These are phyloP conservation scores for Psilopsiagon aymara DNA, from an alignment of 2,113 vertebrate genomes.

Conservation along the genomic window DNA sequence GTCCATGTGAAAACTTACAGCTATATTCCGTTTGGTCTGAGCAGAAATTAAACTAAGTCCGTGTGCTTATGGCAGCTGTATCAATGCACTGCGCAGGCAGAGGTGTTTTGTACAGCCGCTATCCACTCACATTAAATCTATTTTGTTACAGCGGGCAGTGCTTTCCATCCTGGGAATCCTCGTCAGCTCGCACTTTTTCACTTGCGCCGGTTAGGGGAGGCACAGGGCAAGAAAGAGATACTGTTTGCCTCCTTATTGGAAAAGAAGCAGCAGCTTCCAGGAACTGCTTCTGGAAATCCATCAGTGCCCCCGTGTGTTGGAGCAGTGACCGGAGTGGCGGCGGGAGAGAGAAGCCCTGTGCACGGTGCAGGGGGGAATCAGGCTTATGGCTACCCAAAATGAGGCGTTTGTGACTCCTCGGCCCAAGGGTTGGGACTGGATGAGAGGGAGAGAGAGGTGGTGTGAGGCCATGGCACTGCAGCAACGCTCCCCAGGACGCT, in stretches of 20 bases:
- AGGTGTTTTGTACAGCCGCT: background rate
- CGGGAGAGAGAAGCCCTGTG: background rate
- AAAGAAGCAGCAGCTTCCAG: rapidly evolving
- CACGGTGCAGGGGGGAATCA: rapidly evolving
- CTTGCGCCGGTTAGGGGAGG: background rate
- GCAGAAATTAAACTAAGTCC: rapidly evolving
- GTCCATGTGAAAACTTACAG: rapidly evolving
- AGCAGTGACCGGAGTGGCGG: background rate
- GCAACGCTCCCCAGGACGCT: rapidly evolving
- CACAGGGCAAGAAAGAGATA: background rate
- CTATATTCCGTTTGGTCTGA: background rate
- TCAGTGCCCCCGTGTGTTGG: slow-evolving; percentile 56
- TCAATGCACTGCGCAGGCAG: background rate
- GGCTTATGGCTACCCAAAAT: background rate
- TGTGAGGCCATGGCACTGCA: background rate
- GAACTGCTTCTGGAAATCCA: background rate
- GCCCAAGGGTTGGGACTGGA: background rate
- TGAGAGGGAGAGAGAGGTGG: rapidly evolving
- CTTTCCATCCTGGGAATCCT: rapidly evolving
- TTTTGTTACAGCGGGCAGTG: background rate
- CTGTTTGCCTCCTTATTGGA: background rate
- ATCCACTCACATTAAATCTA: background rate
- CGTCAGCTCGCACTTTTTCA: background rate
- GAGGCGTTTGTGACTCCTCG: rapidly evolving
- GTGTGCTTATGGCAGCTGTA: background rate